Evolutionary conservation across 53 echinoderm and acorn worm species (phyloP).

Genomic region (Henricia sp.): DNA sequence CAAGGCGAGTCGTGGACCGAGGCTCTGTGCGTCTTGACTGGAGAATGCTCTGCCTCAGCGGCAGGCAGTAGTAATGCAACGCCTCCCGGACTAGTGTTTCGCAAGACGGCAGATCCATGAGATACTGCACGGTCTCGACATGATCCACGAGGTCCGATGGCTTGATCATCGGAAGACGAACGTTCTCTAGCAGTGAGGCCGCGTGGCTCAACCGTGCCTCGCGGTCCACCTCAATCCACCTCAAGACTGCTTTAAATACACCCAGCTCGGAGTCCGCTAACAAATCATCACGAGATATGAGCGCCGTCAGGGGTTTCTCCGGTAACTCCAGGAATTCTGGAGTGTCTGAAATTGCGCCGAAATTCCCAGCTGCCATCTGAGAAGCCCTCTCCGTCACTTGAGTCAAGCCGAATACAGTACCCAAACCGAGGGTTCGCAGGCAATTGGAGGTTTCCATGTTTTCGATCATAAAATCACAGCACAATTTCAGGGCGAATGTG

Average conservation of each 20-base stretch:
- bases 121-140: constrained; percentile 79
- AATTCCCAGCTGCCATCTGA: constrained; percentile 70
- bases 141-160: constrained; percentile 89
- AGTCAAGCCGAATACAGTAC: constrained; percentile 73
- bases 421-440: constrained; percentile 75
- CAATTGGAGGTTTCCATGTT: constrained; percentile 72
- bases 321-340: constrained; percentile 78
- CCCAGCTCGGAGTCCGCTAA: constrained; percentile 76
- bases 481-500: constrained; percentile 67
- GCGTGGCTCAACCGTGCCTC: constrained; percentile 54
- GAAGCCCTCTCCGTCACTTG: constrained; percentile 70
- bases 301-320: constrained; percentile 57
- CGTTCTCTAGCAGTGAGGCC: constrained; percentile 63
- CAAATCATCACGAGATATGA: constrained; percentile 82
- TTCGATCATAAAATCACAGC: constrained; percentile 74
- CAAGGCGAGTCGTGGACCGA: constrained; percentile 64
- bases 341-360: constrained; percentile 54
- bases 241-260: constrained; percentile 65
- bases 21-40: constrained; percentile 87
- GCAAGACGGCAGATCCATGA: constrained; percentile 77
- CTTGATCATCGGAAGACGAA: constrained; percentile 88
- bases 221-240: constrained; percentile 77
- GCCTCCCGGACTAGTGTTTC: constrained; percentile 88
- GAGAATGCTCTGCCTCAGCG: constrained; percentile 82
- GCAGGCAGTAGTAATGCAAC: constrained; percentile 93